These are phyloP conservation scores for Tetramorium simillimum DNA, from an alignment of 1,140 invertebrate genomes.

Conservation along the genomic window DNA sequence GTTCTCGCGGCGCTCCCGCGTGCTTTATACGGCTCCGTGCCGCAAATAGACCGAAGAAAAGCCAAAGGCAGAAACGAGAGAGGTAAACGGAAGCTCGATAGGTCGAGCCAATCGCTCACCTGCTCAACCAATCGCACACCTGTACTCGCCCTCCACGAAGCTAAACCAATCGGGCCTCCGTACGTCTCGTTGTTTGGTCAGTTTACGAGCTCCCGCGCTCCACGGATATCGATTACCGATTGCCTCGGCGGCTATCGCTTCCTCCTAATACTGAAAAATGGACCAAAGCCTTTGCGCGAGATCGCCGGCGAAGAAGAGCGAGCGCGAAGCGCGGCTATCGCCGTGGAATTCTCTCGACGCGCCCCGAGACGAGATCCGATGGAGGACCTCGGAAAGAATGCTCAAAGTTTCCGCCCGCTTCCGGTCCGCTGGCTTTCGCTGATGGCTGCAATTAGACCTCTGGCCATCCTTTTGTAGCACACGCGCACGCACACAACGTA, in stretches of 20 bases:
- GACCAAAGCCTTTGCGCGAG: conserved; percentile 59
- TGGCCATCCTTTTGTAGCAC: conserved; percentile 49
- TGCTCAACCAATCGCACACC: conserved; percentile 68
- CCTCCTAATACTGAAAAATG: conserved; percentile 72
- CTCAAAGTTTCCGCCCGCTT: conserved; percentile 56
- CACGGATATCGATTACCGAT: conserved; percentile 71
- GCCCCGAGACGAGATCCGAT: conserved; percentile 26
- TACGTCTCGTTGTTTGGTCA: conserved; percentile 72
- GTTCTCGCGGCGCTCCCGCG: conserved; percentile 23
- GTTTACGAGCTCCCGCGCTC: conserved; percentile 70
- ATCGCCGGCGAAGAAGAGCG: conserved; percentile 50
- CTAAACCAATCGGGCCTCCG: conserved; percentile 65
- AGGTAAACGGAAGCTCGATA: conserved; percentile 44
- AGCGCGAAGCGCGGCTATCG: conserved; percentile 32
- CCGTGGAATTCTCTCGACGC: conserved; percentile 47
- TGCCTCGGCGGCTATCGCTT: conserved; percentile 58
- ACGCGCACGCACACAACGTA: conserved; percentile 26
- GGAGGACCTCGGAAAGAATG: conserved; percentile 49
- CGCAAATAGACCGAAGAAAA: conserved; percentile 41
- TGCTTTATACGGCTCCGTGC: conserved; percentile 47
- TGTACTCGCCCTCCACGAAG: conserved; percentile 52
- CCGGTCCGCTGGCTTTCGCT: conserved; percentile 49
- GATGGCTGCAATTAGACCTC: conserved; percentile 58
- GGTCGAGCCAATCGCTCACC: conserved; percentile 68
- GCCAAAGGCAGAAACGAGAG: conserved; percentile 19